A percentile compares a stretch with the other conserved stretches of the same genome.
These are phyloP conservation scores for Linepithema humile DNA, from an alignment of 1,140 invertebrate genomes.

Conservation along the genomic window DNA sequence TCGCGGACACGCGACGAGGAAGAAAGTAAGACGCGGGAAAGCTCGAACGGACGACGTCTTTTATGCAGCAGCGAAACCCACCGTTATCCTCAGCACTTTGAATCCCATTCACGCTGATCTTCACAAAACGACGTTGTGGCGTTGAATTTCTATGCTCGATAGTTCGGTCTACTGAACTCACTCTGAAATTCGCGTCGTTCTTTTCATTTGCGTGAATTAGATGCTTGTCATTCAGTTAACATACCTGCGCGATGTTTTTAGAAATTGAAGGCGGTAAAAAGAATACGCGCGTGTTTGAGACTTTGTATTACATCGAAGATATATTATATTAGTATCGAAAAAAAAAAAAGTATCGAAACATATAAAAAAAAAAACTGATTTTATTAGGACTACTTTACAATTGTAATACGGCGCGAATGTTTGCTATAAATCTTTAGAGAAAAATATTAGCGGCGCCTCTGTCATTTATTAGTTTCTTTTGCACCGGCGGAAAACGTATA, in stretches of 20 bases:
- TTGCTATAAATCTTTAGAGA: slow-evolving; percentile 1
- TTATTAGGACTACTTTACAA: not conserved
- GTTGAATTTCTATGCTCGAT: slow-evolving; percentile 61
- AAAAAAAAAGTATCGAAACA: not conserved
- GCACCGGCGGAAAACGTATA: not conserved
- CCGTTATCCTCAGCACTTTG: slow-evolving; percentile 33
- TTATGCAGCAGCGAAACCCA: slow-evolving; percentile 58
- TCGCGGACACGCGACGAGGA: slow-evolving; percentile 27
- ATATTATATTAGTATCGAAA: not conserved
- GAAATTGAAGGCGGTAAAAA: not conserved
- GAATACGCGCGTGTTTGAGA: not conserved
- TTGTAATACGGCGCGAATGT: not conserved
- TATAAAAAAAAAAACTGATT: not conserved
- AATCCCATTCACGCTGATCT: slow-evolving; percentile 55
- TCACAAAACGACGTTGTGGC: slow-evolving; percentile 52
- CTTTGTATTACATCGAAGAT: not conserved
- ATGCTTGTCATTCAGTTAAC: not conserved
- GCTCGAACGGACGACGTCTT: not conserved
- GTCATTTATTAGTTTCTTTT: slow-evolving; percentile 1
- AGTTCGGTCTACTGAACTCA: slow-evolving; percentile 40
- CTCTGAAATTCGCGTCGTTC: not conserved
- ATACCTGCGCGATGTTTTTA: not conserved
- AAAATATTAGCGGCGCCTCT: not conserved
- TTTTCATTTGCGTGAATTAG: not conserved
- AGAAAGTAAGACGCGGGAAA: not conserved